These are phyloP conservation scores for Spinus pinus DNA, from an alignment of 2,797 vertebrate genomes.

Conservation along the genomic window DNA sequence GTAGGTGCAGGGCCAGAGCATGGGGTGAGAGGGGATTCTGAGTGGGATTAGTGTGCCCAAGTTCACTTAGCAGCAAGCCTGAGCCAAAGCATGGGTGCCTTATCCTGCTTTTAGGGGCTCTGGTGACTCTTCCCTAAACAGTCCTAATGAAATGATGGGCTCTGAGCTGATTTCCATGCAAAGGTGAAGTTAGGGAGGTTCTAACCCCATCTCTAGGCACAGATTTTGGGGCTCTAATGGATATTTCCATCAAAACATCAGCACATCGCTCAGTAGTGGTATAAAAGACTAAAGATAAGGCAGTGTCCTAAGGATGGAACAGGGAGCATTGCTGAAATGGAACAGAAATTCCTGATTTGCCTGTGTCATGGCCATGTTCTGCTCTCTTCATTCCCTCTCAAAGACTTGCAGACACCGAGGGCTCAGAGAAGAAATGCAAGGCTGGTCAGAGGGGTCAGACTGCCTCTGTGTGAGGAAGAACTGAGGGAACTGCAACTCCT, in stretches of 20 bases:
- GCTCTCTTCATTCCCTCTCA: neutral
- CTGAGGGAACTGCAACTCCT: neutral
- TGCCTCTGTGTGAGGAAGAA: neutral
- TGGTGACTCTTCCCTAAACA: neutral
- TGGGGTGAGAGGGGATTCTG: neutral
- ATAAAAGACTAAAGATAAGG: neutral
- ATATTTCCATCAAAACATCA: neutral
- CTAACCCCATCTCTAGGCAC: neutral
- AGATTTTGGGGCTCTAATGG: neutral
- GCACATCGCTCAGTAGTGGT: accelerated
- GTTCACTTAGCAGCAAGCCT: neutral
- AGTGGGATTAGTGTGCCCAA: too few species aligned
- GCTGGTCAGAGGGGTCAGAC: neutral
- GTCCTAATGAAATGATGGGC: neutral
- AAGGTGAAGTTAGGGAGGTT: neutral
- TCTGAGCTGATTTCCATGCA: neutral
- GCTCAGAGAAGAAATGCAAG: neutral
- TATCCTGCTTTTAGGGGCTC: neutral
- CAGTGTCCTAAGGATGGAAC: neutral
- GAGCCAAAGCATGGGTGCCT: accelerated
- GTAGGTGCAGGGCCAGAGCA: neutral
- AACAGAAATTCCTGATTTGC: neutral
- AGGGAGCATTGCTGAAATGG: neutral
- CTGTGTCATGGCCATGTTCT: accelerated
- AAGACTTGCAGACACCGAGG: accelerated